Base-by-base conservation (phyloP, 2,888 invertebrate genomes). In the Boloria euphrosyne region DNA sequence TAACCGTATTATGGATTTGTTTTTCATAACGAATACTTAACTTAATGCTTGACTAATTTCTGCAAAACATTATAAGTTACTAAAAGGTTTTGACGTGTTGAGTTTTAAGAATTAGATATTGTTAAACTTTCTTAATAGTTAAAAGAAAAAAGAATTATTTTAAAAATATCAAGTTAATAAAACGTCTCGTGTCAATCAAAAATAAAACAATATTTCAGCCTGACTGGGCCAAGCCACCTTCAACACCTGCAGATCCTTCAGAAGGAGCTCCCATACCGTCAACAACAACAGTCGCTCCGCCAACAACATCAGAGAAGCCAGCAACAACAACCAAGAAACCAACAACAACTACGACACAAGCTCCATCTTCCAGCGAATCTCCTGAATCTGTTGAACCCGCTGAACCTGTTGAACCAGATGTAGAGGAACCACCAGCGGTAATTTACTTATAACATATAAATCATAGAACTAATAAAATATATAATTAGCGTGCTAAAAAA, bases 221-320 rank as follows among this genome's bases (percentile, higher is more conserved):
- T 75, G 96, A 96, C 80, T 97, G 96, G 96, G 96, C 96, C 53
- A 93, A 94, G 69, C 96, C 96, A 16, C 96, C 96, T 67, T 95
- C 96, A 69, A 96, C 96, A 4, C 90, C 94, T 17, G 77, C 89
- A 13, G 93, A 93, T 77, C 90, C 93, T 22, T 85, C 93, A 31
- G 93, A 93, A 77, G 85, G 93, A 47, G 85, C 85, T 4, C 85
- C 90, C 60, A 74, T 84, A 67, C 75, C 78, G 47, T 76, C 81
- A 0, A 79, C 78, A 17, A 71, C 71, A 13, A 80, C 81, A 2
- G 69, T 75, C 38, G 77, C 78, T 53, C 74, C 80, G 47, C 74
- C 80, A 17, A 74, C 80, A 2, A 68, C 73, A 7, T 81, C 71
- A 69, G 82, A 85, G 0, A 71, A 78, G 13, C 82, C 78, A 44